phyloP scores from a whole-genome alignment of 2,888 invertebrate genomes.

The Rugalucina vietnamica region DNA sequence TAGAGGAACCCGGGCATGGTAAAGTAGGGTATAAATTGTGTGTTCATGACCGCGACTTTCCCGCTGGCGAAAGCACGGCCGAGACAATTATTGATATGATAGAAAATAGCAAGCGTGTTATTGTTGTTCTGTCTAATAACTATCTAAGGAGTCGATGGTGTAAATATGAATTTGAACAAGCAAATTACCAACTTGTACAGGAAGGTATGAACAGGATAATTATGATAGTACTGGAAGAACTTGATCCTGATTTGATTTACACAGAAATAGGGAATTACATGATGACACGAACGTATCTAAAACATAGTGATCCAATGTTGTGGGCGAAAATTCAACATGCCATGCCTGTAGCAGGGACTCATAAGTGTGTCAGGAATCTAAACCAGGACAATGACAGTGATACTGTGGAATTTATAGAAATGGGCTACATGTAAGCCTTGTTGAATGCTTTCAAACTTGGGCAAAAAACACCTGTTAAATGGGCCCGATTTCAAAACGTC shows the following conservation, averaged over 20 bases:
- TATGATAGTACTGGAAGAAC: constrained; percentile 92
- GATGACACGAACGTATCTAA: constrained; percentile 20
- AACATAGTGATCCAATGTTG: constrained; percentile 4
- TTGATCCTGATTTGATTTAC: constrained; percentile 89
- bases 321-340: background rate
- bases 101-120: constrained; percentile 92
- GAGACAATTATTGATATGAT: constrained; percentile 95
- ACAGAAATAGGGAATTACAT: constrained; percentile 24
- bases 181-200: constrained; percentile 91
- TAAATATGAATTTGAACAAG: constrained; percentile 94
- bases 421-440: too few species aligned
- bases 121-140: constrained; percentile 94
- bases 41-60: constrained; percentile 75
- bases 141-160: constrained; percentile 97
- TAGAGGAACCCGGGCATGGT: constrained; percentile 91
- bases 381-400: too few species aligned
- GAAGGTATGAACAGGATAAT: constrained; percentile 91
- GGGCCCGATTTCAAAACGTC: too few species aligned
- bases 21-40: constrained; percentile 84
- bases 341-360: too few species aligned
- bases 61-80: constrained; percentile 86
- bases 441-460: too few species aligned
- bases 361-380: too few species aligned
- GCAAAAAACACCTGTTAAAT: too few species aligned
- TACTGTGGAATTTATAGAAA: too few species aligned